Percentiles rank a stretch among this genome's conserved stretches.
Evolutionary conservation across 1,140 invertebrate genomes (phyloP).

Genomic region (Druon quercuslanigerum): DNA sequence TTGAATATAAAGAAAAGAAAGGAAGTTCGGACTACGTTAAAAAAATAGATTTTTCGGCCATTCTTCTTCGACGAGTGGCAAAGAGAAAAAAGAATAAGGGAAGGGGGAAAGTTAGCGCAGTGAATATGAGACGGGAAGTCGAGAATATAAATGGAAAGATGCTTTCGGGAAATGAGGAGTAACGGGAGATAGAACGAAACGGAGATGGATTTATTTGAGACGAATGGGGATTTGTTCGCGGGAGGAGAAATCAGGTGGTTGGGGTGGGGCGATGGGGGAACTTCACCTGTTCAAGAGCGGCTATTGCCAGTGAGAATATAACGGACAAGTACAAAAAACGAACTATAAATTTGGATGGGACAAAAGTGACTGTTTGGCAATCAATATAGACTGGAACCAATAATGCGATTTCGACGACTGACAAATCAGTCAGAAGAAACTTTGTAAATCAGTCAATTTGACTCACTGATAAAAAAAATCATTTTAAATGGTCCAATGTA

Average conservation of each 20-base stretch:
- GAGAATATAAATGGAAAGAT: background rate
- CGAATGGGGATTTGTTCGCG: conserved; percentile 21
- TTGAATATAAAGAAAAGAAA: background rate
- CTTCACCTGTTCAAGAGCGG: conserved; percentile 7
- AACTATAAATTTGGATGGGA: background rate
- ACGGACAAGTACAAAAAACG: conserved; percentile 21
- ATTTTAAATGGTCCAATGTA: too few species aligned
- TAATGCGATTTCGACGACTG: too few species aligned
- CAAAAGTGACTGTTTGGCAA: too few species aligned
- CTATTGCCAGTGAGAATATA: background rate
- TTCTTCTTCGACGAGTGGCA: too few species aligned
- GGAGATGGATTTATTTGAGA: conserved; percentile 28
- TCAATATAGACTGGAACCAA: too few species aligned
- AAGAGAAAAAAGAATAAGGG: too few species aligned
- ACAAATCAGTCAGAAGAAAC: too few species aligned
- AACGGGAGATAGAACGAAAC: conserved; percentile 20
- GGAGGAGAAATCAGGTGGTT: background rate
- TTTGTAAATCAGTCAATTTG: too few species aligned
- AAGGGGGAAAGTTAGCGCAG: too few species aligned
- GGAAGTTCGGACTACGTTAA: too few species aligned
- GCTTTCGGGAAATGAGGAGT: conserved; percentile 27
- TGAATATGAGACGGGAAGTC: conserved; percentile 3
- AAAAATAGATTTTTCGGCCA: too few species aligned
- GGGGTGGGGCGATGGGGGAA: background rate
- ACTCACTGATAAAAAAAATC: too few species aligned